phyloP scores from a whole-genome alignment of 1,140 invertebrate genomes.

The Apis mellifera region DNA sequence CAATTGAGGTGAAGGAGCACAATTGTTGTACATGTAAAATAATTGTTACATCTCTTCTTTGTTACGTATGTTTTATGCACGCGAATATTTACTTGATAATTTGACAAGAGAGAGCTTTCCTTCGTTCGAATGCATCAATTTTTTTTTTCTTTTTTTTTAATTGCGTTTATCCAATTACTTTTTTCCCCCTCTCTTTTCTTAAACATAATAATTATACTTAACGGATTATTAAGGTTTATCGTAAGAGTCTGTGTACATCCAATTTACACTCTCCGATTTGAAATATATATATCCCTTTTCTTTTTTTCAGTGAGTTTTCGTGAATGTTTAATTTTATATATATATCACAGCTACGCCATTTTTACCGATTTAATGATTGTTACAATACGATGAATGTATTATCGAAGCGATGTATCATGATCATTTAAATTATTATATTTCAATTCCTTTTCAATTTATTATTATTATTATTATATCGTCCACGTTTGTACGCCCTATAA shows the following conservation, averaged over 20 bases:
- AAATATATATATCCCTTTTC: constrained; percentile 43
- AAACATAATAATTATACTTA: constrained; percentile 24
- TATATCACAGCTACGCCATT: background rate
- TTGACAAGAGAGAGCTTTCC: background rate
- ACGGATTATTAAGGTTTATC: constrained; percentile 4
- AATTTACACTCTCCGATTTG: constrained; percentile 28
- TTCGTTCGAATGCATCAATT: background rate
- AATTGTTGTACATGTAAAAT: constrained; percentile 26
- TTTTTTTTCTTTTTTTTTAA: background rate
- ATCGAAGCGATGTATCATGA: too few relatives aligned
- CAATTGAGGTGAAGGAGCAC: background rate
- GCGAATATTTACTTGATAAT: too few relatives aligned
- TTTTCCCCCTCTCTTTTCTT: constrained; percentile 23
- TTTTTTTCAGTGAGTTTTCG: background rate
- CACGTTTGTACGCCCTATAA: constrained; percentile 10
- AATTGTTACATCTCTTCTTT: constrained; percentile 23
- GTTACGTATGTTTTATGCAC: background rate
- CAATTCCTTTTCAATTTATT: background rate
- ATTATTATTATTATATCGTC: too few relatives aligned
- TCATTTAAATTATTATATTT: background rate
- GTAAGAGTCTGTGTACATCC: constrained; percentile 17
- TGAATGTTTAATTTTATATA: constrained; percentile 2
- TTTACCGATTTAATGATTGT: background rate
- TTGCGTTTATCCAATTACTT: background rate
- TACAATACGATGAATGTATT: background rate